Conservation (phyloP, 2,113 vertebrate genomes). For the Balaenoptera acutorostrata region DNA sequence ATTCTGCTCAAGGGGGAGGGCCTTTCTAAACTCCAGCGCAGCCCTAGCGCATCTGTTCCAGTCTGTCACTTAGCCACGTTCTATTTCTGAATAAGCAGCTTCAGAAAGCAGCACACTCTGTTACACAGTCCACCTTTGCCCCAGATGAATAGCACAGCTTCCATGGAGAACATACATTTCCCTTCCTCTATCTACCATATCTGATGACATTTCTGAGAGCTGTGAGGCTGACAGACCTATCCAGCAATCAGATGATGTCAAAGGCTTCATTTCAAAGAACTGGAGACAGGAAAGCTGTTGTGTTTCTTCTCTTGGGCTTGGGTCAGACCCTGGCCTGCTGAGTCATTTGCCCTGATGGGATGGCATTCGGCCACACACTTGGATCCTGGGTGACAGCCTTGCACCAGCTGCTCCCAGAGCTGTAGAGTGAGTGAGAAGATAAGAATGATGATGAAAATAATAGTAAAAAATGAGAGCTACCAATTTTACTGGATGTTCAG, state of each 20-base stretch:
- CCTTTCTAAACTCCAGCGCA: slow-evolving; percentile 10
- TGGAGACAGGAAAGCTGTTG: neutral
- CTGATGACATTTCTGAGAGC: slow-evolving; percentile 3
- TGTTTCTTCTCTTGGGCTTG: neutral
- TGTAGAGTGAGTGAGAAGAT: neutral
- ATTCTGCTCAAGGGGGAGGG: slow-evolving; percentile 12
- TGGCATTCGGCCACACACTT: neutral
- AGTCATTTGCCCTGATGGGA: neutral
- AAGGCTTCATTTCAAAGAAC: neutral
- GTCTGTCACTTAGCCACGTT: slow-evolving; percentile 45
- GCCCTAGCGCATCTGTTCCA: slow-evolving; percentile 49
- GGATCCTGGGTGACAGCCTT: neutral
- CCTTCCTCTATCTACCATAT: neutral
- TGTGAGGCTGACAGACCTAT: neutral
- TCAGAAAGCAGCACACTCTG: slow-evolving; percentile 25
- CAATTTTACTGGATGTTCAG: neutral
- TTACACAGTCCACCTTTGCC: neutral
- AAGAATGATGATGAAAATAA: neutral
- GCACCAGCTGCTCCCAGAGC: neutral
- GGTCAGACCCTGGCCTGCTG: neutral
- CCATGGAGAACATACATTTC: neutral
- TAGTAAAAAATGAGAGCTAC: neutral
- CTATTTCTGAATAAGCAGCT: slow-evolving; percentile 32
- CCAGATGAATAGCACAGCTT: neutral
- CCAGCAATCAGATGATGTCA: neutral